Percentiles rank a stretch among this genome's conserved stretches.
These are phyloP conservation scores for Pammene aurita DNA, from an alignment of 2,888 invertebrate genomes.

Conservation along the genomic window DNA sequence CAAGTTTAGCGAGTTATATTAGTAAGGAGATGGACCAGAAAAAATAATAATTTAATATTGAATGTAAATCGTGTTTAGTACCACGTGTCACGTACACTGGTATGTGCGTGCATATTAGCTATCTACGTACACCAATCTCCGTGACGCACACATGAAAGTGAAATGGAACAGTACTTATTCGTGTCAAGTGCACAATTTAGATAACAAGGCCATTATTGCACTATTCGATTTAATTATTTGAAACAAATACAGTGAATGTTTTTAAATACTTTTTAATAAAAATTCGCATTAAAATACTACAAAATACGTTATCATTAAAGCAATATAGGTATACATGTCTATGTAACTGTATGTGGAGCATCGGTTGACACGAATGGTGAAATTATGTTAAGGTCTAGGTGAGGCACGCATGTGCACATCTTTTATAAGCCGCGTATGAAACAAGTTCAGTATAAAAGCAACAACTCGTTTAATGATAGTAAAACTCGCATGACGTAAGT, in stretches of 20 bases:
- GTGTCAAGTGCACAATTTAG: slow-evolving; percentile 83
- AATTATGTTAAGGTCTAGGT: slow-evolving; percentile 33
- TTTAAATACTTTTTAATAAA: slow-evolving; percentile 29
- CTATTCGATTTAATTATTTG: slow-evolving; percentile 65
- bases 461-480: slow-evolving; percentile 24
- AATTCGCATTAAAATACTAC: slow-evolving; percentile 5
- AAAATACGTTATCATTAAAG: slow-evolving; percentile 5
- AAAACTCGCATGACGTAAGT: slow-evolving; percentile 25
- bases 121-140: slow-evolving; percentile 52
- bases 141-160: slow-evolving; percentile 79
- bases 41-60: neutral
- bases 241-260: slow-evolving; percentile 43
- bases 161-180: slow-evolving; percentile 78
- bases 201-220: slow-evolving; percentile 81
- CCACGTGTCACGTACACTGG: slow-evolving; percentile 12
- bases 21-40: neutral
- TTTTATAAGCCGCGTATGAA: slow-evolving; percentile 6
- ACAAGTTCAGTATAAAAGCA: slow-evolving; percentile 18
- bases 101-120: slow-evolving; percentile 45
- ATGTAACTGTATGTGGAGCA: slow-evolving; percentile 19
- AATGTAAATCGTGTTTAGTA: slow-evolving; percentile 2
- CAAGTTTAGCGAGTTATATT: neutral
- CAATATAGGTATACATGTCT: neutral
- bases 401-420: slow-evolving; percentile 27
- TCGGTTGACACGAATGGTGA: slow-evolving; percentile 19